Conservation (phyloP, 2,888 invertebrate species). For the Oithona nana region DNA sequence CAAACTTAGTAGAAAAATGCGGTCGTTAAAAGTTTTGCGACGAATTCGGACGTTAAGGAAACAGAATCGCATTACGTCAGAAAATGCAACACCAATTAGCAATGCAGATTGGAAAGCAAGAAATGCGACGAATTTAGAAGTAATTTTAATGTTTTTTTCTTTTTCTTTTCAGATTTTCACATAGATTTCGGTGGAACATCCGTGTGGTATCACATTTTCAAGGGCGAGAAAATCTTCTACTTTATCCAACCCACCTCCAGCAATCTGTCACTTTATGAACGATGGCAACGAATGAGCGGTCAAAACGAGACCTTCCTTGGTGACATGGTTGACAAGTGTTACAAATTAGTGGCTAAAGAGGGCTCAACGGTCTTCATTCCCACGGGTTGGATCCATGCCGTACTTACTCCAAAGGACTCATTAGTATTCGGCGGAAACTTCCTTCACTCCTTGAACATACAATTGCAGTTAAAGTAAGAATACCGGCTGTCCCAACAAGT, state of each 20-base stretch:
- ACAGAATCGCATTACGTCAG: too few relatives aligned
- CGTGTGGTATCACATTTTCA: constrained; percentile 66
- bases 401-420: constrained; percentile 60
- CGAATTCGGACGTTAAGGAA: too few relatives aligned
- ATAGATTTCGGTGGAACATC: constrained; percentile 91
- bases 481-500: neutral
- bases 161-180: constrained; percentile 60
- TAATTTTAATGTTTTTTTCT: neutral
- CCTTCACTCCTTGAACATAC: constrained; percentile 61
- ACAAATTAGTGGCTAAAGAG: constrained; percentile 46
- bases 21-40: too few relatives aligned
- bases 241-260: constrained; percentile 39
- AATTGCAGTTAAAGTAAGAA: constrained; percentile 54
- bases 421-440: constrained; percentile 86
- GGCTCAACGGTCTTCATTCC: constrained; percentile 79
- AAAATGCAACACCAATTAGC: too few relatives aligned
- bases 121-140: too few relatives aligned
- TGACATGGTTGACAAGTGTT: constrained; percentile 64
- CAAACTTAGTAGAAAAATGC: too few relatives aligned
- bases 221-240: constrained; percentile 95
- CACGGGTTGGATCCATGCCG: constrained; percentile 79
- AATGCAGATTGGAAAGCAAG: too few relatives aligned
- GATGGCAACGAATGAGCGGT: constrained; percentile 33
- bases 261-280: constrained; percentile 35
- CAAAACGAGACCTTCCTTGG: constrained; percentile 37